These are phyloP conservation scores for Elegia similella DNA, from an alignment of 2,888 invertebrate genomes.

Conservation along the genomic window DNA sequence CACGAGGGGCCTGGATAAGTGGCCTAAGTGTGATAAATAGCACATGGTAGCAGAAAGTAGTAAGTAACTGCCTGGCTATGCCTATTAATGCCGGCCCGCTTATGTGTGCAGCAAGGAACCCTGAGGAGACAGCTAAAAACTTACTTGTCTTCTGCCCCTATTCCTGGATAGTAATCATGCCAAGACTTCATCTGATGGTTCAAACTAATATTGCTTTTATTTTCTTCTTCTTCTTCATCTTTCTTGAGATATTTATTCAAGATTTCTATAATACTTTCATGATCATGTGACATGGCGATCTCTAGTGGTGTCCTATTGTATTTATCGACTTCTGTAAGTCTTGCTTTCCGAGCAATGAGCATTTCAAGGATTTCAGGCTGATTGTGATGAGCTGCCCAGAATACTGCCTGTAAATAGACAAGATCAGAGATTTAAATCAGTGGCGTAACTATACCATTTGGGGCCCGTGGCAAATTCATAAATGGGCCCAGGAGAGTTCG, in stretches of 20 bases:
- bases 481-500: too few species aligned
- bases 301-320: slow-evolving; percentile 72
- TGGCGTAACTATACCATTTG: too few species aligned
- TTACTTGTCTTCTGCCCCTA: slow-evolving; percentile 57
- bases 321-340: slow-evolving; percentile 72
- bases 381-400: slow-evolving; percentile 83
- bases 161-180: slow-evolving; percentile 77
- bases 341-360: slow-evolving; percentile 77
- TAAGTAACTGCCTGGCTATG: too few species aligned
- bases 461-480: too few species aligned
- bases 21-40: too few species aligned
- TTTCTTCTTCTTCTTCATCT: slow-evolving; percentile 36
- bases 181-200: slow-evolving; percentile 51
- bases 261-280: slow-evolving; percentile 65
- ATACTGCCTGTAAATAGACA: slow-evolving; percentile 76
- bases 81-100: too few species aligned
- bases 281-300: slow-evolving; percentile 78
- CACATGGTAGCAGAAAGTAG: too few species aligned
- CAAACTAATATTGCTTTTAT: slow-evolving; percentile 32
- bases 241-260: slow-evolving; percentile 58
- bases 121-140: slow-evolving; percentile 17
- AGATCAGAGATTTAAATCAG: too few species aligned
- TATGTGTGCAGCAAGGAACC: too few species aligned
- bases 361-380: slow-evolving; percentile 75
- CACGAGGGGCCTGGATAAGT: too few species aligned